phyloP scores from a whole-genome alignment of 1,140 invertebrate genomes.

The Aleiodes sp. region DNA sequence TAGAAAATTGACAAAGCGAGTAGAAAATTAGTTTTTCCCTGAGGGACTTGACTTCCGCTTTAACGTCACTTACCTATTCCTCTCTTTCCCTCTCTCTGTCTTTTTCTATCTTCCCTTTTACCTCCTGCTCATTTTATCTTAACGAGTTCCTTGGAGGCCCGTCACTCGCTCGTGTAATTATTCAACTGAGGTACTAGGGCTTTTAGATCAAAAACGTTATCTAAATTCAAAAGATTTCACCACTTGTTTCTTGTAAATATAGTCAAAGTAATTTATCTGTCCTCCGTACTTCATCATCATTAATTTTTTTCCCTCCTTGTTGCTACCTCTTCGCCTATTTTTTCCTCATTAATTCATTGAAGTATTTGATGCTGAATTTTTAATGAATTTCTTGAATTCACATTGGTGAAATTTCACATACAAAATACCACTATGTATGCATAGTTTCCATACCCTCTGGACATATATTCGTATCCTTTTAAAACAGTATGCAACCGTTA shows the following conservation, averaged over 20 bases:
- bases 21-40: slow-evolving; percentile 29
- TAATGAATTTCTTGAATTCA: not conserved
- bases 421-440: not conserved
- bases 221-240: slow-evolving; percentile 5
- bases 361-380: not conserved
- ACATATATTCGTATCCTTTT: not conserved
- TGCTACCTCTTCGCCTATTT: too few species aligned
- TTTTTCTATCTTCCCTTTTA: not conserved
- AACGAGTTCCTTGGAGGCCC: not conserved
- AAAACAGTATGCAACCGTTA: not conserved
- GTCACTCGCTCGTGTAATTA: slow-evolving; percentile 15
- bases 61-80: slow-evolving; percentile 6
- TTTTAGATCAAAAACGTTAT: slow-evolving; percentile 16
- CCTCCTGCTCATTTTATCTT: slow-evolving; percentile 2
- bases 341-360: not conserved
- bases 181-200: not conserved
- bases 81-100: not conserved
- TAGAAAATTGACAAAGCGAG: slow-evolving; percentile 21
- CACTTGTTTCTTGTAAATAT: not conserved
- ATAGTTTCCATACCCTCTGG: not conserved
- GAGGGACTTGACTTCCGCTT: slow-evolving; percentile 9
- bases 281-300: not conserved
- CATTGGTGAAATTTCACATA: not conserved
- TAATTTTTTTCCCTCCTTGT: too few species aligned
- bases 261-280: not conserved